A percentile compares a stretch with the other conserved stretches of the same genome.
phyloP scores from a whole-genome alignment of 2,888 invertebrate genomes.

The Morpho helenor region DNA sequence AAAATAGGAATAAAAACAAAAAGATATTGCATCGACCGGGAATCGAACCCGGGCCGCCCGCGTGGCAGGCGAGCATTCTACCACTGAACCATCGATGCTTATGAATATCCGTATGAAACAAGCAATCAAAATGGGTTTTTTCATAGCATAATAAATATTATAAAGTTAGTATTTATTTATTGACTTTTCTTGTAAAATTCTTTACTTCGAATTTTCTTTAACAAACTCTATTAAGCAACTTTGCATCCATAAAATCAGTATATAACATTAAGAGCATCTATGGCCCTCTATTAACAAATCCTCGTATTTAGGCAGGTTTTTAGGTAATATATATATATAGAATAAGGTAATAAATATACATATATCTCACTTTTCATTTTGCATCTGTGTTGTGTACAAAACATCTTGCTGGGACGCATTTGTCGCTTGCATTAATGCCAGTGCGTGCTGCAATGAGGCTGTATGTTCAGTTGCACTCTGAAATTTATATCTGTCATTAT shows the following conservation, averaged over 20 bases:
- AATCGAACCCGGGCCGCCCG: slow-evolving; percentile 81
- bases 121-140: background rate
- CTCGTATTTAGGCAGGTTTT: too few species aligned
- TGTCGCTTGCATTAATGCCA: slow-evolving; percentile 67
- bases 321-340: too few species aligned
- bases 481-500: background rate
- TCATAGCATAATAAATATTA: too few species aligned
- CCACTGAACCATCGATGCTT: slow-evolving; percentile 66
- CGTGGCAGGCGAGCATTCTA: slow-evolving; percentile 73
- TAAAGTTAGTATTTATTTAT: too few species aligned
- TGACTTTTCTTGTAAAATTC: too few species aligned
- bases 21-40: slow-evolving; percentile 72
- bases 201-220: too few species aligned
- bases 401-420: slow-evolving; percentile 70
- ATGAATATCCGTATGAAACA: background rate
- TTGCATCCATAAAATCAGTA: too few species aligned
- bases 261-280: too few species aligned
- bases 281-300: too few species aligned
- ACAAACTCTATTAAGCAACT: too few species aligned
- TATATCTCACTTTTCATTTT: slow-evolving; percentile 60
- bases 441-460: slow-evolving; percentile 68
- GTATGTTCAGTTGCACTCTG: slow-evolving; percentile 75
- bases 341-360: background rate
- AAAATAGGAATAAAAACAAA: background rate
- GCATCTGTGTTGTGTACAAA: slow-evolving; percentile 67